Percentiles rank a stretch among this genome's conserved stretches.
Evolutionary conservation across 2,797 vertebrate species (phyloP).

Genomic region (Antrozous pallidus): DNA sequence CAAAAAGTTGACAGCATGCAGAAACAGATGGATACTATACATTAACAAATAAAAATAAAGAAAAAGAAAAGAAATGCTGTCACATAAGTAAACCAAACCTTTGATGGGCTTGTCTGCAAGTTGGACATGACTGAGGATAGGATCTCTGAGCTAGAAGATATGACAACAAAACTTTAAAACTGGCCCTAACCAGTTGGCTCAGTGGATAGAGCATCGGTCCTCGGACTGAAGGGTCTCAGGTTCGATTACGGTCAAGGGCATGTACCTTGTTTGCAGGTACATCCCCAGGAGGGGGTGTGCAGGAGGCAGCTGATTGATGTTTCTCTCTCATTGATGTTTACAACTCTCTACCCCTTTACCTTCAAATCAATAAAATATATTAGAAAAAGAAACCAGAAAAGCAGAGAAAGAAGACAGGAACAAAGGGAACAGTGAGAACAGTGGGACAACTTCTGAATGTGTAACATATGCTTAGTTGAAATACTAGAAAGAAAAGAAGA

Average conservation of each 20-base stretch:
- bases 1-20: background rate
- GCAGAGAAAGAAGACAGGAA: background rate
- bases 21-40: background rate
- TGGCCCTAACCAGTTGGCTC: background rate
- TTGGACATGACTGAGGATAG: background rate
- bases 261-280: too few species aligned
- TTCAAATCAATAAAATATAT: too few species aligned
- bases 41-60: background rate
- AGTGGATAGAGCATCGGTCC: too few species aligned
- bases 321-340: too few species aligned
- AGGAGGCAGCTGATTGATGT: too few species aligned
- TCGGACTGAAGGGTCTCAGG: too few species aligned
- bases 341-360: too few species aligned
- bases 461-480: background rate
- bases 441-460: background rate
- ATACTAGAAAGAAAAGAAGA: background rate
- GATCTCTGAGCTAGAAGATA: background rate
- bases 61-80: background rate
- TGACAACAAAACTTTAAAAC: background rate
- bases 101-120: background rate
- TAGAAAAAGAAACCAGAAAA: background rate
- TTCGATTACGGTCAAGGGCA: too few species aligned
- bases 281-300: too few species aligned
- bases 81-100: too few species aligned
- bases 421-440: background rate